Evolutionary conservation across 2,888 invertebrate species (phyloP).

Genomic region (Spisula solida): DNA sequence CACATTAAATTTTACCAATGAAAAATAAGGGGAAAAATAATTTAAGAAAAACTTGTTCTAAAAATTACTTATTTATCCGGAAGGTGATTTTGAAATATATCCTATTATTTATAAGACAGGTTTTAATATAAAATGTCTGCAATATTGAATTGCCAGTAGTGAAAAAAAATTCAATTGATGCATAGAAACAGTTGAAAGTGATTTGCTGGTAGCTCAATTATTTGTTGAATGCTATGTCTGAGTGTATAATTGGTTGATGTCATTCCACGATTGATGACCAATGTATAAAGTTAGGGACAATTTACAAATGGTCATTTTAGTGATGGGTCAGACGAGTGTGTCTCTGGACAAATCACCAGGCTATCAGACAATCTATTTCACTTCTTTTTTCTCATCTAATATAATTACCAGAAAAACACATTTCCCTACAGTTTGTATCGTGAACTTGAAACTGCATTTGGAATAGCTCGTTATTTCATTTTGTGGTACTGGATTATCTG

Average conservation of each 20-base stretch:
- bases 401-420: background rate
- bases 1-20: no score
- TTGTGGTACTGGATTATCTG: background rate
- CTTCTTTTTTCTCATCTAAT: background rate
- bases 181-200: background rate
- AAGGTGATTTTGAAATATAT: no score
- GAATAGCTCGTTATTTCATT: background rate
- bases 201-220: background rate
- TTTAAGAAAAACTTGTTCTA: no score
- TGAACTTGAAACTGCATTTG: background rate
- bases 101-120: no score
- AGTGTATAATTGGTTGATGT: slow-evolving; percentile 2
- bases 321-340: slow-evolving; percentile 5
- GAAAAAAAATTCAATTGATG: background rate
- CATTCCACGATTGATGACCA: background rate
- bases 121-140: background rate
- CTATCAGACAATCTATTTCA: slow-evolving; percentile 8
- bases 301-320: slow-evolving; percentile 10
- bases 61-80: no score
- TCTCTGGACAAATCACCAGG: background rate
- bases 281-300: background rate
- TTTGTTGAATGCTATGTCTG: background rate
- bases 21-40: no score
- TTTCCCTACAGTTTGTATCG: background rate
- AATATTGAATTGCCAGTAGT: background rate